Conservation (phyloP, 2,113 vertebrate genomes). For the Mormoops blainvillei region DNA sequence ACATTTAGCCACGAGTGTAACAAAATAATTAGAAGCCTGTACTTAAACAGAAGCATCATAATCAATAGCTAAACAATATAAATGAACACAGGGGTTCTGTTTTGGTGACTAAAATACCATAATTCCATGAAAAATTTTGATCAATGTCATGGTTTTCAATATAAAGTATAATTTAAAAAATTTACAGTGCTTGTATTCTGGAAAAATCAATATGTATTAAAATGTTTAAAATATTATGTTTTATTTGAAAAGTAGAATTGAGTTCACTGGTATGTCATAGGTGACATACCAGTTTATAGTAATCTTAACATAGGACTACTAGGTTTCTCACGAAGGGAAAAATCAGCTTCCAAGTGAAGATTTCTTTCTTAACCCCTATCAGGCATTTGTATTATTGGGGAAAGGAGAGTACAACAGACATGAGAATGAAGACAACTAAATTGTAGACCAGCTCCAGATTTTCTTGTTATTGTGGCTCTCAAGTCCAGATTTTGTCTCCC, state of each 20-base stretch:
- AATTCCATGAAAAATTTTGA: neutral
- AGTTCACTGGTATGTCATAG: neutral
- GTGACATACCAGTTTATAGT: neutral
- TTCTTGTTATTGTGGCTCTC: neutral
- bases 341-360: neutral
- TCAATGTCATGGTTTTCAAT: neutral
- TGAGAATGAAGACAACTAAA: neutral
- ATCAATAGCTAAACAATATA: neutral
- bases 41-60: neutral
- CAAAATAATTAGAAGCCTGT: neutral
- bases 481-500: neutral
- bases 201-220: neutral
- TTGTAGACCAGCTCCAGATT: neutral
- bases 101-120: neutral
- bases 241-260: neutral
- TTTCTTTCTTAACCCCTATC: neutral
- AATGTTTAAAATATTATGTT: neutral
- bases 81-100: neutral
- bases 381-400: neutral
- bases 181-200: neutral
- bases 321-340: neutral
- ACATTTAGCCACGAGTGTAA: neutral
- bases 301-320: neutral
- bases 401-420: rapidly evolving
- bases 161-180: too few relatives aligned